Evolutionary conservation across 2,113 vertebrate genomes (phyloP), one percentile per base, ranked within the genome.

Genomic region (Salminus brasiliensis): DNA sequence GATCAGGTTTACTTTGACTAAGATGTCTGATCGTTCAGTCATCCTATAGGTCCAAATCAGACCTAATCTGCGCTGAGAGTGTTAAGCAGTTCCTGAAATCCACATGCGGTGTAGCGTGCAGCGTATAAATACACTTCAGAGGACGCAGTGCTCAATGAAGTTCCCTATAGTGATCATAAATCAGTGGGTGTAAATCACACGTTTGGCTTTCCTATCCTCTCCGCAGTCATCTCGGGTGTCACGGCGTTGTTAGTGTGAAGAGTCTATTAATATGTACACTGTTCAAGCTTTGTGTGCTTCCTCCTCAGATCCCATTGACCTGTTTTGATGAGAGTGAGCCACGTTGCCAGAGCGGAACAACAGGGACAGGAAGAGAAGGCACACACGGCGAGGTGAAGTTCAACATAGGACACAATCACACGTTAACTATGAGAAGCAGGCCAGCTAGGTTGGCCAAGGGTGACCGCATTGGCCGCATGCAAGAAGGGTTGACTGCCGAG

Each of bases 401-500:
- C 63, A 85, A 39, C 49, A 78, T 60, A 77, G 70, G 84, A 85
- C 78, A 80, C 43, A 69, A 82, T 68, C 73, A 74, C 53, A 39
- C 13, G 11, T 65, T 68, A 80, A 68, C 72, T 67, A 72, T 72
- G 57, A 72, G 66, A 80, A 75, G 63, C 32, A 16, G 62, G 75
- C 36, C 66, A 59, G 62, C 32, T 80, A 68, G 75, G 65, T 78
- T 82, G 74, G 74, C 85, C 80, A 84, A 83, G 60, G 67, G 73
- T 83, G 83, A 80, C 71, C 60, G 11, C 78, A 60, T 49, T 47
- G 49, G 41, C 57, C 47, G 84, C 79, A 83, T 85, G 81, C 78
- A 86, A 84, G 88, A 85, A 89, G 89, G 85, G 83, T 81, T 77
- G 63, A 76, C 70, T 27, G 74, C 62, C 52, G 60, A 0, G 82